Evolutionary conservation across 2,113 vertebrate species (phyloP).

Genomic region (Saccopteryx leptura): DNA sequence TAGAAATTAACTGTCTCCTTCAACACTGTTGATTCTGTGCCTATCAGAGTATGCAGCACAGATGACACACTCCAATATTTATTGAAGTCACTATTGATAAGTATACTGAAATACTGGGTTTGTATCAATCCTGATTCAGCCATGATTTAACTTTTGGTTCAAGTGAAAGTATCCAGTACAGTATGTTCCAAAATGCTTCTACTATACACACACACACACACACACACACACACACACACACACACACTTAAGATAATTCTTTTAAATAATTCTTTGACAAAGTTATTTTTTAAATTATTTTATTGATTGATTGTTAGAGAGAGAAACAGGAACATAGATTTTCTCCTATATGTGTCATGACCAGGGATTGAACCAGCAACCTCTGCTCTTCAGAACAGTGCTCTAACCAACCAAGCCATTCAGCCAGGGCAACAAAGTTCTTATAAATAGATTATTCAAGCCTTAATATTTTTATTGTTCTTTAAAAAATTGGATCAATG

Average conservation of each 20-base stretch:
- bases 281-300: neutral
- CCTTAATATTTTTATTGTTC: neutral
- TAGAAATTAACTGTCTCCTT: neutral
- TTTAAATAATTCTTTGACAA: constrained; percentile 1
- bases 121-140: neutral
- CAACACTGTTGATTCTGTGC: neutral
- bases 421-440: neutral
- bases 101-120: neutral
- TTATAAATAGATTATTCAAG: neutral
- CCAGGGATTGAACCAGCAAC: too few species aligned
- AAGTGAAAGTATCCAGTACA: neutral
- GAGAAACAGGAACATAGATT: too few species aligned
- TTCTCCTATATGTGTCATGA: too few species aligned
- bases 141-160: neutral
- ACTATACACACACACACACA: neutral
- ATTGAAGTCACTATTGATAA: neutral
- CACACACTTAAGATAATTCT: neutral
- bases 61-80: neutral
- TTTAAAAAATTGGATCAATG: neutral
- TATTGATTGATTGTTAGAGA: too few species aligned
- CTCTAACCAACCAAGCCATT: too few species aligned
- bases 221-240: neutral
- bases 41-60: neutral
- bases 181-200: neutral
- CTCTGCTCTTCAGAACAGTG: too few species aligned